Conservation (phyloP, 1,140 invertebrate genomes). For the Sarcophaga peregrina region DNA sequence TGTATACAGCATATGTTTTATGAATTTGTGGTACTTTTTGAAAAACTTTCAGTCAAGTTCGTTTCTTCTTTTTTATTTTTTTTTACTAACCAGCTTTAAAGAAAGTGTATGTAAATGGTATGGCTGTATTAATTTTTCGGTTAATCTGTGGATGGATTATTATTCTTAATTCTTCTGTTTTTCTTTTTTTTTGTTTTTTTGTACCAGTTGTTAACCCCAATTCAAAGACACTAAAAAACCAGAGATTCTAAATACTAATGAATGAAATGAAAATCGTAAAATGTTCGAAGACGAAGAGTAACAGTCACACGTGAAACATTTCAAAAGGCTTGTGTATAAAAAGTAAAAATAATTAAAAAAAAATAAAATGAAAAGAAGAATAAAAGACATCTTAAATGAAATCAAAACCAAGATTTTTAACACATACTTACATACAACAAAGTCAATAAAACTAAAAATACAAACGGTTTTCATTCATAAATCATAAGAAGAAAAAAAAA, state of each 20-base stretch:
- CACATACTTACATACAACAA: too few relatives aligned
- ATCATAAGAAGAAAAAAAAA: not conserved
- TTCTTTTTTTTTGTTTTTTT: not conserved
- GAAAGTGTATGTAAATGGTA: not conserved
- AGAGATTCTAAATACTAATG: conserved; percentile 23
- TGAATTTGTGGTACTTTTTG: too few relatives aligned
- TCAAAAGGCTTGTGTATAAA: too few relatives aligned
- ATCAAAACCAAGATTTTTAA: too few relatives aligned
- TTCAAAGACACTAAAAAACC: not conserved
- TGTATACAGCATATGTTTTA: too few relatives aligned
- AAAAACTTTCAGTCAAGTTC: conserved; percentile 14
- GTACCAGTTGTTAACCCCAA: conserved; percentile 35
- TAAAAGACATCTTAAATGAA: not conserved
- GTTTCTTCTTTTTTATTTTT: not conserved
- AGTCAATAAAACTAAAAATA: not conserved
- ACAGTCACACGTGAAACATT: too few relatives aligned
- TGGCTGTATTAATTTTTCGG: not conserved
- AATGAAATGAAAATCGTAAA: not conserved
- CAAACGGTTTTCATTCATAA: not conserved
- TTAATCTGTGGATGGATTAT: not conserved
- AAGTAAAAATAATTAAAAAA: too few relatives aligned
- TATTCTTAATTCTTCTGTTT: too few relatives aligned
- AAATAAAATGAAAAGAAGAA: not conserved
- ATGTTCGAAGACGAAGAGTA: too few relatives aligned
- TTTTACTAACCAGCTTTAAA: not conserved